Evolutionary conservation across 2,797 vertebrate genomes (phyloP), one percentile per base, ranked within the genome.

Genomic region (Cynopterus sphinx): DNA sequence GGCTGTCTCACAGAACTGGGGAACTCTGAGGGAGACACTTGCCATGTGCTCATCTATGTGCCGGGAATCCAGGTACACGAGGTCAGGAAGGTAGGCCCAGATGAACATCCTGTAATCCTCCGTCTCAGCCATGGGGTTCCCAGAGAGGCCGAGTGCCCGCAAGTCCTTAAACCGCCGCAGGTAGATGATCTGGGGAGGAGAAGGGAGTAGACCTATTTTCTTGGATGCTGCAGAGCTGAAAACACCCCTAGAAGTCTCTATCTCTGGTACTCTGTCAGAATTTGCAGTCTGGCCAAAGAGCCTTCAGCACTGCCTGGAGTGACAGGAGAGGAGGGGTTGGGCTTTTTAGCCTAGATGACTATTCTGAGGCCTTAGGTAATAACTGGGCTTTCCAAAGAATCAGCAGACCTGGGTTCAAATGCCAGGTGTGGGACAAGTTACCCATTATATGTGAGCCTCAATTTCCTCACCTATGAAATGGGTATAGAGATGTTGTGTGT

Each of bases 31-130:
- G 94, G 57, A 88, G 90, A 84, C 19, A 97, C 99, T 99, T 98
- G 99, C 99, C 15, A 65, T 98, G 43, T 98, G 96, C 2, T 98
- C 97, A 36, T 98, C 97, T 39, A 99, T 73, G 10, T 98, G 95
- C 83, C 97, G 98, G 98, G 98, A 99, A 98, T 99, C 99, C 75
- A 99, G 98, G 95, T 98, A 99, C 22, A 97, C 98, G 61, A 99
- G 97, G 26, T 99, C 97, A 57, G 99, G 99, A 67, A 99, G 98
- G 92, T 99, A 98, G 75, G 99, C 99, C 22, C 98, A 96, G 28
- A 99, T 97, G 92, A 98, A 99, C 31, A 98, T 67, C 17, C 5
- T 98, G 95, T 99, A 99, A 55, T 98, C 94, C 6, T 99, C 98
- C 0, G 98, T 86, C 0, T 98, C 75, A 0, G 98, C 98, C 43